phyloP scores from a whole-genome alignment of 2,113 vertebrate genomes.

The Crypturellus undulatus region DNA sequence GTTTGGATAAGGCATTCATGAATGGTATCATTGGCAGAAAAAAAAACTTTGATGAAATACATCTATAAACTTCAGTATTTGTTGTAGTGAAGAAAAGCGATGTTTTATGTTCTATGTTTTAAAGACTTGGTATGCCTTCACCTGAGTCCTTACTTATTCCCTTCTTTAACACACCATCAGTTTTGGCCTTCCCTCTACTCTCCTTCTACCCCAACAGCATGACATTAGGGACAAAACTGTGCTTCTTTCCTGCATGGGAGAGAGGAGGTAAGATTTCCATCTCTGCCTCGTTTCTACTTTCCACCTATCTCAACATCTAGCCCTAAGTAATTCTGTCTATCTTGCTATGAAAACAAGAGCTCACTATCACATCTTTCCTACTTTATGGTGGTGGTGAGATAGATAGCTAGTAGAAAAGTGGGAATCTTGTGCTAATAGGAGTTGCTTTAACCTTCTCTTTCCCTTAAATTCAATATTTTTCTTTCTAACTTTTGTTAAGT shows the following conservation, averaged over 20 bases:
- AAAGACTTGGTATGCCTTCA: background rate
- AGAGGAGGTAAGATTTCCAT: background rate
- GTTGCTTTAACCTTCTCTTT: background rate
- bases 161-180: background rate
- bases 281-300: background rate
- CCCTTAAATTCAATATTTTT: background rate
- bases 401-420: background rate
- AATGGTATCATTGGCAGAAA: background rate
- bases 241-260: background rate
- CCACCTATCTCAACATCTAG: background rate
- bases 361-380: background rate
- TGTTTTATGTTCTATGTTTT: background rate
- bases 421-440: background rate
- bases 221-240: background rate
- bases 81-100: background rate
- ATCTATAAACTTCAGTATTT: background rate
- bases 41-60: background rate
- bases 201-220: background rate
- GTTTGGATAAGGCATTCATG: background rate
- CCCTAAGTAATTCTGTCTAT: background rate
- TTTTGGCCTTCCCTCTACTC: background rate
- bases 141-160: background rate
- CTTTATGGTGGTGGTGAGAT: background rate
- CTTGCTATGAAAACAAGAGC: background rate
- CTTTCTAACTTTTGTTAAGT: background rate